Base-by-base conservation (phyloP, 2,113 vertebrate genomes). In the Apodemus speciosus region DNA sequence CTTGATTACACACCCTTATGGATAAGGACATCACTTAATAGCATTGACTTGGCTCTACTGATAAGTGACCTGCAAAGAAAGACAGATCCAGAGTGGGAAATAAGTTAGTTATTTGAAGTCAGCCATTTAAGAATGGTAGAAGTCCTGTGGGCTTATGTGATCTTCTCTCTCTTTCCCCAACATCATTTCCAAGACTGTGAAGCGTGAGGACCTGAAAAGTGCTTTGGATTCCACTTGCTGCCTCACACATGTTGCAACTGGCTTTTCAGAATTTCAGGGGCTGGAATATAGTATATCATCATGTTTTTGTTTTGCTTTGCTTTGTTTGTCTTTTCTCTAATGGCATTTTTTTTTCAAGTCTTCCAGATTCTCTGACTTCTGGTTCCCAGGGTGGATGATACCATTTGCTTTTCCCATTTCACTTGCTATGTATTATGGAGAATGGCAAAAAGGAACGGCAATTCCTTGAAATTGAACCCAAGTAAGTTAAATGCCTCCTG, bases 381-480 rank as follows among this genome's bases (percentile, higher is more conserved):
- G 32, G 32, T 56, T 85, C 62, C 68, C 71, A 66, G 64, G 7
- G 9, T 85, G 20, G 68, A 85, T 88, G 88, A 62, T 56, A 79
- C 77, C 72, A 83, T 91, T 91, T 60, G 72, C 76, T 85, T 85
- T 90, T 84, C 56, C 81, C 81, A 88, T 91, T 93, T 88, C 87
- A 93, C 30, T 93, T 43, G 72, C 68, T 79, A 90, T 94, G 91
- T 60, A 92, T 95, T 90, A 95, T 46, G 76, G 69, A 94, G 60
- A 85, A 69, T 6, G 83, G 68, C 84, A 62, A 72, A 85, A 32
- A 38, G 60, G 32, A 95, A 88, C 21, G 13, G 40, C 86, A 87
- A 90, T 89, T 95, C 83, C 90, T 64, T 96, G 93, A 96, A 95
- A 96, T 95, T 90, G 90, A 96, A 93, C 80, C 77, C 53, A 75